Percentiles rank a stretch among this genome's conserved stretches.
Evolutionary conservation across 1,140 invertebrate species (phyloP).

Genomic region (Drosophila setifemur): DNA sequence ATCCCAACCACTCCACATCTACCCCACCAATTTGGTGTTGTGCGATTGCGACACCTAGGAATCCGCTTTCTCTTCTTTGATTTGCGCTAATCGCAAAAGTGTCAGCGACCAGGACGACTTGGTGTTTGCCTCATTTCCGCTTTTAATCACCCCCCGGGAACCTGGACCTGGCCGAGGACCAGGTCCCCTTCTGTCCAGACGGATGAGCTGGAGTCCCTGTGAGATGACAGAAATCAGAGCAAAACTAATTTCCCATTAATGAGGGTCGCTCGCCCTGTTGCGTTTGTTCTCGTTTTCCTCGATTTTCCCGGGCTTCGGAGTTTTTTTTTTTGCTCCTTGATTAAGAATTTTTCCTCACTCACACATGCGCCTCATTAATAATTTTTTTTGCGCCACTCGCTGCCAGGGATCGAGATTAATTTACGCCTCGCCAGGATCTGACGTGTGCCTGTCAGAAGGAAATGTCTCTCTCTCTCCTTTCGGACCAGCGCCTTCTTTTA

Average conservation of each 20-base stretch:
- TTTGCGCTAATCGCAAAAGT: slow-evolving; percentile 72
- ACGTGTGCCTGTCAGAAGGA: slow-evolving; percentile 73
- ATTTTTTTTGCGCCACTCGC: slow-evolving; percentile 56
- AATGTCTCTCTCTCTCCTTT: slow-evolving; percentile 22
- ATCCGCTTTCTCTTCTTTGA: slow-evolving; percentile 41
- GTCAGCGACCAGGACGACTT: slow-evolving; percentile 48
- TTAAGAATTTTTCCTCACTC: slow-evolving; percentile 61
- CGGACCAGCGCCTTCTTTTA: slow-evolving; percentile 49
- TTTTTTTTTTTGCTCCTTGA: slow-evolving; percentile 36
- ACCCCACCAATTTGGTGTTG: slow-evolving; percentile 57
- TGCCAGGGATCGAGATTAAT: slow-evolving; percentile 69
- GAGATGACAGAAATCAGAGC: slow-evolving; percentile 60
- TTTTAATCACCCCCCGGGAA: slow-evolving; percentile 76
- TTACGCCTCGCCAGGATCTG: slow-evolving; percentile 57
- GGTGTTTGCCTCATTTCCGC: slow-evolving; percentile 71
- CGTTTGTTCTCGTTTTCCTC: slow-evolving; percentile 17
- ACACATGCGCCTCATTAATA: slow-evolving; percentile 73
- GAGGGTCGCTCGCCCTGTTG: slow-evolving; percentile 64
- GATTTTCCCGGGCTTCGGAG: too few species aligned
- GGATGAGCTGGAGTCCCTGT: neutral
- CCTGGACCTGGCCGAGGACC: slow-evolving; percentile 8
- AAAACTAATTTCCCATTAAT: slow-evolving; percentile 81
- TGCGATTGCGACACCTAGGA: slow-evolving; percentile 66
- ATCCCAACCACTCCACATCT: neutral
- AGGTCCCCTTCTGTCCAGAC: slow-evolving; percentile 41